Conservation (phyloP, 1,140 invertebrate species). For the Trachymyrmex cornetzi region DNA sequence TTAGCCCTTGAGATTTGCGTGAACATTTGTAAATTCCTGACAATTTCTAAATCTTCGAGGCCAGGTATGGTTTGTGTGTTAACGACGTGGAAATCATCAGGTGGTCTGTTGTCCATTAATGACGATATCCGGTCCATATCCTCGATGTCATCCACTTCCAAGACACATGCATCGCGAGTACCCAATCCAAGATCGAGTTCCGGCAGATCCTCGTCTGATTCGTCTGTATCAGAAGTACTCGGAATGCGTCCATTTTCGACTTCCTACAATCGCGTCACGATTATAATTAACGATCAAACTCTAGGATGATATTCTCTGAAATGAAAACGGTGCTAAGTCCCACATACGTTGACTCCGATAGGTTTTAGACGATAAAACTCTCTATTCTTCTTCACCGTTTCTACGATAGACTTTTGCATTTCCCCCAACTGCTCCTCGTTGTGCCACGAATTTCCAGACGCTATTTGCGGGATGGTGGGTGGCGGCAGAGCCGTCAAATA, state of each 20-base stretch:
- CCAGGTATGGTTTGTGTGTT: slow-evolving; percentile 94
- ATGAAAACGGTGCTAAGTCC: slow-evolving; percentile 31
- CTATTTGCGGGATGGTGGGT: slow-evolving; percentile 89
- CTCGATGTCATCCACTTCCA: slow-evolving; percentile 96
- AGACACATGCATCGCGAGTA: slow-evolving; percentile 94
- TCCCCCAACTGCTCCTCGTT: slow-evolving; percentile 89
- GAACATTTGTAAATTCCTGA: slow-evolving; percentile 95
- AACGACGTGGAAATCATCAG: slow-evolving; percentile 94
- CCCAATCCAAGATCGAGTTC: slow-evolving; percentile 92
- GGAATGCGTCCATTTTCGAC: slow-evolving; percentile 82
- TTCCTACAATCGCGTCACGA: slow-evolving; percentile 79
- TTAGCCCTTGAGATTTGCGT: slow-evolving; percentile 93
- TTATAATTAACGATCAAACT: slow-evolving; percentile 37
- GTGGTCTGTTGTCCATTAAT: slow-evolving; percentile 92
- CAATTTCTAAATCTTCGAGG: slow-evolving; percentile 89
- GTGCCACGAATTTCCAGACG: slow-evolving; percentile 89
- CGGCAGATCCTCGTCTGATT: slow-evolving; percentile 91
- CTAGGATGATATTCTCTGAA: slow-evolving; percentile 28
- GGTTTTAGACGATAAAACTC: slow-evolving; percentile 90
- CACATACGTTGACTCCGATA: slow-evolving; percentile 77
- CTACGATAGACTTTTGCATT: slow-evolving; percentile 89
- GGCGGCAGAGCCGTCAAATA: slow-evolving; percentile 92
- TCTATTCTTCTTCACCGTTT: slow-evolving; percentile 90
- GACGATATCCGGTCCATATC: slow-evolving; percentile 93
- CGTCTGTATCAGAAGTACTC: slow-evolving; percentile 89